Conservation (phyloP, 2,113 vertebrate genomes). For the Rhipidura dahli region DNA sequence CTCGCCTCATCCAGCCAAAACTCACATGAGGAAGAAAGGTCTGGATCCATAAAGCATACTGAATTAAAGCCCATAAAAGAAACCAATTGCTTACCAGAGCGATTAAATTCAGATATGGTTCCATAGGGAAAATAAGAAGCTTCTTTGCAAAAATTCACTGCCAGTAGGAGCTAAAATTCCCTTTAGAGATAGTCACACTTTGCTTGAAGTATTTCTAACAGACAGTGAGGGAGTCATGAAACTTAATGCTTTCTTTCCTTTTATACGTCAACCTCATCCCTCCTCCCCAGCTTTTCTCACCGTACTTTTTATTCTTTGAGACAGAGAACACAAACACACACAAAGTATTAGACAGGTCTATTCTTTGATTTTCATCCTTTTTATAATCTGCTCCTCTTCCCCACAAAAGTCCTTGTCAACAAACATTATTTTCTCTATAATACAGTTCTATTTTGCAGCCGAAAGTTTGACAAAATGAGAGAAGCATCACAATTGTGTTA, state of each 20-base stretch:
- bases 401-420: background rate
- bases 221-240: background rate
- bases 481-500: background rate
- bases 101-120: constrained; percentile 29
- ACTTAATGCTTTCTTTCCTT: background rate
- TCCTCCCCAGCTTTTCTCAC: background rate
- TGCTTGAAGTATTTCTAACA: background rate
- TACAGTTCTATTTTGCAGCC: background rate
- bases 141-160: background rate
- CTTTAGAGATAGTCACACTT: background rate
- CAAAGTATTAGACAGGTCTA: background rate
- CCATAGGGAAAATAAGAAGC: constrained; percentile 12
- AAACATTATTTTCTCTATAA: background rate
- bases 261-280: background rate
- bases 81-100: constrained; percentile 27
- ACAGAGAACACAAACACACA: background rate
- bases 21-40: constrained; percentile 8
- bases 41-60: constrained; percentile 10
- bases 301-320: background rate
- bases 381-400: background rate
- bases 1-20: background rate
- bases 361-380: background rate
- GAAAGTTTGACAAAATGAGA: background rate
- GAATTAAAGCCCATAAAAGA: constrained; percentile 34
- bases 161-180: background rate